A percentile compares a stretch with the other conserved stretches of the same genome.
phyloP scores from a whole-genome alignment of 2,113 vertebrate species.

The Leptocoma aspasia region DNA sequence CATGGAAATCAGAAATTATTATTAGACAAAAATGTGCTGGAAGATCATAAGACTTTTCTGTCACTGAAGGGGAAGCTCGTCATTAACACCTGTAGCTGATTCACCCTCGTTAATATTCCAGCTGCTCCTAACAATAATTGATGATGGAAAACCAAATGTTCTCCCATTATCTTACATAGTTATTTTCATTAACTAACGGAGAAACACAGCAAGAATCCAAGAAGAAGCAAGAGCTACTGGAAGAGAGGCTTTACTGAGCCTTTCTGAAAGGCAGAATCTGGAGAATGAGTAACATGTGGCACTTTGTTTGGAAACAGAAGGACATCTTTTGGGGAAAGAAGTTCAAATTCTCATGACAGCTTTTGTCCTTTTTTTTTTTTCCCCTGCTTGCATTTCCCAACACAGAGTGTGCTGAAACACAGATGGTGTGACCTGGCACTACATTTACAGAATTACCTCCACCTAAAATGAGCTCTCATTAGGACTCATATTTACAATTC shows the following conservation, averaged over 20 bases:
- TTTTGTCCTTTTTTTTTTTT: not conserved
- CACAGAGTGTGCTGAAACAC: not conserved
- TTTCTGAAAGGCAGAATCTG: not conserved
- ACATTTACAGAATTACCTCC: not conserved
- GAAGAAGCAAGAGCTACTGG: not conserved
- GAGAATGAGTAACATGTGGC: not conserved
- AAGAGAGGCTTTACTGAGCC: not conserved
- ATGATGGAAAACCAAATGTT: not conserved
- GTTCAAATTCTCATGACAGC: not conserved
- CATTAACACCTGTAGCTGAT: slow-evolving; percentile 23
- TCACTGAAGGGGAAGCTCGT: not conserved
- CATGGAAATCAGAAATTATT: slow-evolving; percentile 37
- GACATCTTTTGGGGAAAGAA: not conserved
- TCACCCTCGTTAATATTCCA: not conserved
- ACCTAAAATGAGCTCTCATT: not conserved
- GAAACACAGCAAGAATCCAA: not conserved
- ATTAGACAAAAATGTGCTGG: slow-evolving; percentile 14
- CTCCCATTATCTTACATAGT: not conserved
- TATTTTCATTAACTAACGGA: not conserved
- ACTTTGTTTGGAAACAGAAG: not conserved
- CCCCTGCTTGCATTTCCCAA: not conserved
- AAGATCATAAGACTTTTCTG: not conserved
- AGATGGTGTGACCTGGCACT: not conserved
- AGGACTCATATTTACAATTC: not conserved
- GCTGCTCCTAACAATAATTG: not conserved